phyloP scores from a whole-genome alignment of 2,797 vertebrate species.

The Tamandua tetradactyla region DNA sequence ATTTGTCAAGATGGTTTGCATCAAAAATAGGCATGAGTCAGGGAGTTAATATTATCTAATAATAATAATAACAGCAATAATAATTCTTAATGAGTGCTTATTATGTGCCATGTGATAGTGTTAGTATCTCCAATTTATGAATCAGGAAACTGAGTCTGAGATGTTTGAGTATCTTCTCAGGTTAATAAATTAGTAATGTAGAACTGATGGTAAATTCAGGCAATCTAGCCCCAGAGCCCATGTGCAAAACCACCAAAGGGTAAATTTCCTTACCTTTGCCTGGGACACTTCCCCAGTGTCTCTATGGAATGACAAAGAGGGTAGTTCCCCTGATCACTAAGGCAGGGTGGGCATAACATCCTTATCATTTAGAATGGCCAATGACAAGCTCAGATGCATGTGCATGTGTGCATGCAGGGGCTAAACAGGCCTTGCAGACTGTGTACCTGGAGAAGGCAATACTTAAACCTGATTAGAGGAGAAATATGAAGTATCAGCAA shows the following conservation, averaged over 20 bases:
- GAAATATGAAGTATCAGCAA: not conserved
- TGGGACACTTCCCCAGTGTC: not conserved
- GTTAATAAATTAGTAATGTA: not conserved
- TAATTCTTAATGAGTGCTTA: not conserved
- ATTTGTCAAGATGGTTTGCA: not conserved
- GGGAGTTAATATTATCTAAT: not conserved
- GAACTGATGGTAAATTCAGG: not conserved
- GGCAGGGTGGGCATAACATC: not conserved
- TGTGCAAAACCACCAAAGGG: not conserved
- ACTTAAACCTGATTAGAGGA: not conserved
- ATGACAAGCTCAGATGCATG: not conserved
- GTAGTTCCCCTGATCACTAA: not conserved
- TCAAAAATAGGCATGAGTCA: not conserved
- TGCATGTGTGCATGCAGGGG: not conserved
- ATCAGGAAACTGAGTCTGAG: not conserved
- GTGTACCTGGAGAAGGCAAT: not conserved
- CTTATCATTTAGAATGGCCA: no score
- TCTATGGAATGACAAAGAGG: not conserved
- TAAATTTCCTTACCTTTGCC: not conserved
- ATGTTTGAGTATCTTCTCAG: not conserved
- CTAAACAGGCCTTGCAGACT: not conserved
- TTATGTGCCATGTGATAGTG: not conserved
- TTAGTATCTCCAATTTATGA: not conserved
- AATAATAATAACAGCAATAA: not conserved
- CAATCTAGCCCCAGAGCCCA: not conserved